Evolutionary conservation across 2,113 vertebrate genomes (phyloP).

Genomic region (Dissostichus mawsoni): DNA sequence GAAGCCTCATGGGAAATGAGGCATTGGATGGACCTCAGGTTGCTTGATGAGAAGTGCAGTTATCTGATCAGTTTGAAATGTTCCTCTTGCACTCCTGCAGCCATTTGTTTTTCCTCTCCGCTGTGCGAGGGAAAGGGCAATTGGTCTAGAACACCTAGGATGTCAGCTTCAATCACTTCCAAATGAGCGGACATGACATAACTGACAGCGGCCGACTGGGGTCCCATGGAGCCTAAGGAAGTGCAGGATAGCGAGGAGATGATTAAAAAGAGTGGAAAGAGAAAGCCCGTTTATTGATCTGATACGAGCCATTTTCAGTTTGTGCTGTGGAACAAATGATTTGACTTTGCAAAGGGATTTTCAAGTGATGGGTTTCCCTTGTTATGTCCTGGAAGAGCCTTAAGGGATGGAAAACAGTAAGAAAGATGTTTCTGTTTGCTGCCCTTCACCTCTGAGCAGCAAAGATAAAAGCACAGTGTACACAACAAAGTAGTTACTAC

Average conservation of each 20-base stretch:
- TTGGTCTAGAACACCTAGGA: slow-evolving; percentile 23
- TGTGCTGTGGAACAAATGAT: slow-evolving; percentile 3
- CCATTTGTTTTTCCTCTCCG: slow-evolving; percentile 11
- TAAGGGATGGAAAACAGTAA: slow-evolving; percentile 23
- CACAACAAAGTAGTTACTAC: background rate
- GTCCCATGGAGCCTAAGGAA: background rate
- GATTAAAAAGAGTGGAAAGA: slow-evolving; percentile 22
- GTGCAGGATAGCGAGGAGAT: background rate
- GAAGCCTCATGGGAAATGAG: background rate
- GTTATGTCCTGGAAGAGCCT: background rate
- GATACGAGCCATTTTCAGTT: slow-evolving; percentile 27
- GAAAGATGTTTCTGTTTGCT: slow-evolving; percentile 6
- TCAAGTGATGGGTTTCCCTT: background rate
- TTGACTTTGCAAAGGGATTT: slow-evolving; percentile 22
- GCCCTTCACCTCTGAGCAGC: background rate
- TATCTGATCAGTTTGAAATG: slow-evolving; percentile 6
- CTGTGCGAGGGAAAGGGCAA: slow-evolving; percentile 19
- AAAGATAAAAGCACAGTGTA: background rate
- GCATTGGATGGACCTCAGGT: background rate
- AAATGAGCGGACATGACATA: slow-evolving; percentile 48
- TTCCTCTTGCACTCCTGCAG: background rate
- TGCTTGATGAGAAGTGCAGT: background rate
- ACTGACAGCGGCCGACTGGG: slow-evolving; percentile 14
- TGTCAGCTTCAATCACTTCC: slow-evolving; percentile 50
- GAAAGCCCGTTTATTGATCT: slow-evolving; percentile 41